These are phyloP conservation scores for Xanthostigma xanthostigma DNA, from an alignment of 2,888 invertebrate species.

Conservation along the genomic window DNA sequence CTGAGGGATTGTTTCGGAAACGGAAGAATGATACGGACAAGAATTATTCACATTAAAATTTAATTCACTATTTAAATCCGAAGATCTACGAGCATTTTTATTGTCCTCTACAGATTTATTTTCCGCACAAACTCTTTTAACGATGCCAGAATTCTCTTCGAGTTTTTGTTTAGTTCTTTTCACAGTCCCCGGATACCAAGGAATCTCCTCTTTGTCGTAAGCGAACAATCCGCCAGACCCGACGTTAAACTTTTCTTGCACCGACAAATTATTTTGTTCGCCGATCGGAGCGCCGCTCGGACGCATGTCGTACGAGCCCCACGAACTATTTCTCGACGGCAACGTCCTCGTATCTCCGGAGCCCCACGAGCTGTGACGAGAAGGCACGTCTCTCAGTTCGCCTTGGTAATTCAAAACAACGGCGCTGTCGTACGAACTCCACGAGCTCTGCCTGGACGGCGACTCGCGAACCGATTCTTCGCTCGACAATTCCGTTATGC, in stretches of 20 bases:
- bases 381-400: slow-evolving; percentile 41
- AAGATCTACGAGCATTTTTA: slow-evolving; percentile 9
- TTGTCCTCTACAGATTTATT: slow-evolving; percentile 14
- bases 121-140: slow-evolving; percentile 22
- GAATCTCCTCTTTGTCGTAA: slow-evolving; percentile 43
- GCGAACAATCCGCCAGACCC: slow-evolving; percentile 34
- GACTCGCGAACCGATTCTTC: slow-evolving; percentile 28
- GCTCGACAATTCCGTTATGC: slow-evolving; percentile 14
- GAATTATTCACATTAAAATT: slow-evolving; percentile 25
- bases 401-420: slow-evolving; percentile 43
- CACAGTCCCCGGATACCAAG: slow-evolving; percentile 54
- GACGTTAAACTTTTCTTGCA: slow-evolving; percentile 15
- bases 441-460: slow-evolving; percentile 57
- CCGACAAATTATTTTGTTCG: neutral
- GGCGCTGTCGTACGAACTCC: slow-evolving; percentile 65
- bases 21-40: neutral
- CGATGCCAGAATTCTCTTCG: slow-evolving; percentile 37
- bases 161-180: slow-evolving; percentile 53
- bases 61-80: slow-evolving; percentile 17
- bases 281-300: slow-evolving; percentile 21
- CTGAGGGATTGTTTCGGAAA: slow-evolving; percentile 17
- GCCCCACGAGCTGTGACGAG: slow-evolving; percentile 71
- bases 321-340: slow-evolving; percentile 53
- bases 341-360: slow-evolving; percentile 51
- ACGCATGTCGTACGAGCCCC: slow-evolving; percentile 54